phyloP scores from a whole-genome alignment of 2,888 invertebrate genomes.

The Campopleginae sp. region DNA sequence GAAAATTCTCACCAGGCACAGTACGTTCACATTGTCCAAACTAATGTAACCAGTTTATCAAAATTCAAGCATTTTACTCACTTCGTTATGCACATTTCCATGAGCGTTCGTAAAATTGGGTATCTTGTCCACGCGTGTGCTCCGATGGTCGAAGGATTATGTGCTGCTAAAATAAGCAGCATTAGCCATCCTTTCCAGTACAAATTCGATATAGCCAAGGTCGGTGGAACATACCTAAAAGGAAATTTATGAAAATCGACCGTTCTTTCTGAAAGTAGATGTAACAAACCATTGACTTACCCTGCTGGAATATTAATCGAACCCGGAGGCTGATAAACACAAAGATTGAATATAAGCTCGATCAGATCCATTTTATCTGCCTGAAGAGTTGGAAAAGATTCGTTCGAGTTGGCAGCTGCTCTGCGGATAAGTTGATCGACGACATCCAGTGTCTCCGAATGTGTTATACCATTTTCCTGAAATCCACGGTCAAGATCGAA shows the following conservation, averaged over 20 bases:
- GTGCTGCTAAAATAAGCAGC: conserved; percentile 94
- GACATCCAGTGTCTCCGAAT: conserved; percentile 94
- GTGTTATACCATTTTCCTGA: conserved; percentile 91
- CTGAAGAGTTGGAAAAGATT: conserved; percentile 89
- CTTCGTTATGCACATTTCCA: conserved; percentile 99
- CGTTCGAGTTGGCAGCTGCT: conserved; percentile 91
- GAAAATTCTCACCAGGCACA: neutral
- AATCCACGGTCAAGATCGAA: neutral
- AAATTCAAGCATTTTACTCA: conserved; percentile 82
- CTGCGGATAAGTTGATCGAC: conserved; percentile 93
- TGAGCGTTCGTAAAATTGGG: conserved; percentile 94
- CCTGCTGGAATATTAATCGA: conserved; percentile 94
- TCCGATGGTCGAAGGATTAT: conserved; percentile 96
- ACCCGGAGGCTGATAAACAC: conserved; percentile 96
- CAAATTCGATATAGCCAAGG: conserved; percentile 94
- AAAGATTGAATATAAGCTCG: conserved; percentile 95
- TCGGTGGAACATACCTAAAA: conserved; percentile 91
- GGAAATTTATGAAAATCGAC: conserved; percentile 7
- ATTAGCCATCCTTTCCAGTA: conserved; percentile 98
- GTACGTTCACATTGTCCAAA: neutral
- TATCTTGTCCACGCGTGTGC: conserved; percentile 95
- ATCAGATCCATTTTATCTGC: conserved; percentile 94
- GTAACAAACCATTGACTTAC: conserved; percentile 84
- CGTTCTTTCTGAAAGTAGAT: neutral
- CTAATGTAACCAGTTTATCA: neutral